Conservation (phyloP, 2,888 invertebrate genomes). For the Sphaeridia pumilis region DNA sequence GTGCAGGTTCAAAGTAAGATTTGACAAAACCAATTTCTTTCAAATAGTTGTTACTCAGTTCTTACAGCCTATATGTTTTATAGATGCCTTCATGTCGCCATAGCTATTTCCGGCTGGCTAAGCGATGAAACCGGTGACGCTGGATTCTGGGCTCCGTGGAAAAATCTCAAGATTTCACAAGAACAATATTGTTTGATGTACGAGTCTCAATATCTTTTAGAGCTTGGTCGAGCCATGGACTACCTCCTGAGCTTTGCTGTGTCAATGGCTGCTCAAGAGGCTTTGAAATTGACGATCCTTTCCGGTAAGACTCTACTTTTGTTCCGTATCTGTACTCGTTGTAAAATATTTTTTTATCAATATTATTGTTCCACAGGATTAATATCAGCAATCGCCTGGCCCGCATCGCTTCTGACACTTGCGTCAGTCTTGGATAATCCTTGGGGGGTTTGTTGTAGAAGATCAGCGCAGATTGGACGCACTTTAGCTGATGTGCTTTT, state of each 20-base stretch:
- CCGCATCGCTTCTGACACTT: constrained; percentile 49
- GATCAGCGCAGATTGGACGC: constrained; percentile 50
- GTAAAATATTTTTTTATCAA: too few species aligned
- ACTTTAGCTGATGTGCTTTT: constrained; percentile 54
- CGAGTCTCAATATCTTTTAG: constrained; percentile 49
- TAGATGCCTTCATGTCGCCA: constrained; percentile 48
- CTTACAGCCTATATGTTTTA: neutral
- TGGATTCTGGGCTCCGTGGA: constrained; percentile 47
- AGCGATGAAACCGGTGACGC: constrained; percentile 43
- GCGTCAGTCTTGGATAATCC: constrained; percentile 52
- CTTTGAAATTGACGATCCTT: constrained; percentile 51
- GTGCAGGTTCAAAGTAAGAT: constrained; percentile 29
- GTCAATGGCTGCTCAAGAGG: constrained; percentile 50
- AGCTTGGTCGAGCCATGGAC: constrained; percentile 51
- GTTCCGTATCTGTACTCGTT: too few species aligned
- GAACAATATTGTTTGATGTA: constrained; percentile 55
- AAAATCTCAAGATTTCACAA: constrained; percentile 45
- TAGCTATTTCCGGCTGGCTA: constrained; percentile 55
- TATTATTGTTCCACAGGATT: constrained; percentile 43
- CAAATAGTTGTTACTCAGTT: neutral
- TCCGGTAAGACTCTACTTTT: constrained; percentile 45
- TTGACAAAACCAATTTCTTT: too few species aligned
- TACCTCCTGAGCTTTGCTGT: constrained; percentile 49
- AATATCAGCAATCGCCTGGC: constrained; percentile 54
- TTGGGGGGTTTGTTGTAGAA: constrained; percentile 51